Conservation (phyloP, 2,888 invertebrate species). For the Biston betularia region DNA sequence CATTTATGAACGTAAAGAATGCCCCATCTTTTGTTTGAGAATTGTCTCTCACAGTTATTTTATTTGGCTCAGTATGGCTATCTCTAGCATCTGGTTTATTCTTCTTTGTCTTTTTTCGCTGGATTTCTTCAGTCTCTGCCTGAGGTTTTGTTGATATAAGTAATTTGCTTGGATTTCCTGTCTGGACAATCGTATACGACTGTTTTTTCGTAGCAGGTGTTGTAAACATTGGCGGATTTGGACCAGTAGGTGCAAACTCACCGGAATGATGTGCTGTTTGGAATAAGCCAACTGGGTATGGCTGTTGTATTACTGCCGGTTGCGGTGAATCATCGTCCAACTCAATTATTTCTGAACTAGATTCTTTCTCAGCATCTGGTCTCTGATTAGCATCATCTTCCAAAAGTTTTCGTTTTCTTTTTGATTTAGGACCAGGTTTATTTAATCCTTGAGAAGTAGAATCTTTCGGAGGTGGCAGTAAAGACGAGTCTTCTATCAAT, state of each 20-base stretch:
- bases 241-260: constrained; percentile 39
- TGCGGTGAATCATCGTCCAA: constrained; percentile 46
- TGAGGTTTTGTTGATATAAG: constrained; percentile 77
- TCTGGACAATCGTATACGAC: constrained; percentile 77
- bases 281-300: constrained; percentile 79
- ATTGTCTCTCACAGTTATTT: constrained; percentile 63
- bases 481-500: constrained; percentile 63
- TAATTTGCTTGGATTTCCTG: constrained; percentile 77
- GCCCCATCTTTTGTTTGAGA: constrained; percentile 63
- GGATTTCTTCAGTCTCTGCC: constrained; percentile 50
- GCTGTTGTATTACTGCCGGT: constrained; percentile 48
- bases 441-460: not conserved
- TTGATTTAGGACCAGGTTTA: constrained; percentile 10
- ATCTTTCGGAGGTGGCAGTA: not conserved
- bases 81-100: constrained; percentile 46
- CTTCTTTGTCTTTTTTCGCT: constrained; percentile 64
- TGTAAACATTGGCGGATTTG: constrained; percentile 56
- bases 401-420: constrained; percentile 2
- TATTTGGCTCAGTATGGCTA: constrained; percentile 56
- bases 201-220: constrained; percentile 79
- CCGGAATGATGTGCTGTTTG: constrained; percentile 63
- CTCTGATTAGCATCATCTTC: constrained; percentile 26
- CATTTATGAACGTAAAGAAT: constrained; percentile 79
- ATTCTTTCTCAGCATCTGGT: constrained; percentile 32
- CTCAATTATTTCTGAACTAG: constrained; percentile 51